Conservation (phyloP, 2,113 vertebrate species). For the Panthera uncia region DNA sequence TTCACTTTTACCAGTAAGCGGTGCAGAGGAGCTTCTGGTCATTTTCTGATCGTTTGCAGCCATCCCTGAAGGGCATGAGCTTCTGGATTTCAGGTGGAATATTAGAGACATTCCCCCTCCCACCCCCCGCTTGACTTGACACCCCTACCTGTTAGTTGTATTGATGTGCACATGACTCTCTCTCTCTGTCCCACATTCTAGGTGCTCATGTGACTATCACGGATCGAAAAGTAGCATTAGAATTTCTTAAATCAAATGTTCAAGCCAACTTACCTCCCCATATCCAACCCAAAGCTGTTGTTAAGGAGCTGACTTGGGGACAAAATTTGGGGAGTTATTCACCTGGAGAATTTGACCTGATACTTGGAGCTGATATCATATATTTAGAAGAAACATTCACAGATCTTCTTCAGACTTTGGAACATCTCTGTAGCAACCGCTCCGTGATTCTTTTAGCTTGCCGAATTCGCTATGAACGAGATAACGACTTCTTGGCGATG, state of each 20-base stretch:
- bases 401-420: slow-evolving; percentile 90
- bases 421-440: slow-evolving; percentile 88
- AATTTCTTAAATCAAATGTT: slow-evolving; percentile 92
- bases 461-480: slow-evolving; percentile 94
- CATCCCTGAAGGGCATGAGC: neutral
- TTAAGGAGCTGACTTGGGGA: slow-evolving; percentile 95
- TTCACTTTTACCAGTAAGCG: neutral
- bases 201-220: slow-evolving; percentile 95
- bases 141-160: neutral
- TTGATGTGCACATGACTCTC: slow-evolving; percentile 11
- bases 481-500: slow-evolving; percentile 91
- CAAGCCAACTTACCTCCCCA: slow-evolving; percentile 90
- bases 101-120: neutral
- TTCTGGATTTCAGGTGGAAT: neutral
- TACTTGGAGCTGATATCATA: slow-evolving; percentile 95
- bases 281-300: slow-evolving; percentile 79
- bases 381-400: slow-evolving; percentile 96
- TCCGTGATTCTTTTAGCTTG: slow-evolving; percentile 91
- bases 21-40: neutral
- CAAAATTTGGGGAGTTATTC: slow-evolving; percentile 86
- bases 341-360: slow-evolving; percentile 89
- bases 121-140: neutral
- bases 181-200: slow-evolving; percentile 73
- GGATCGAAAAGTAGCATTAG: slow-evolving; percentile 90
- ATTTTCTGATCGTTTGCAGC: neutral